Percentiles rank a stretch among this genome's conserved stretches.
These are phyloP conservation scores for Tupiocoris notatus DNA, from an alignment of 2,888 invertebrate species.

Conservation along the genomic window DNA sequence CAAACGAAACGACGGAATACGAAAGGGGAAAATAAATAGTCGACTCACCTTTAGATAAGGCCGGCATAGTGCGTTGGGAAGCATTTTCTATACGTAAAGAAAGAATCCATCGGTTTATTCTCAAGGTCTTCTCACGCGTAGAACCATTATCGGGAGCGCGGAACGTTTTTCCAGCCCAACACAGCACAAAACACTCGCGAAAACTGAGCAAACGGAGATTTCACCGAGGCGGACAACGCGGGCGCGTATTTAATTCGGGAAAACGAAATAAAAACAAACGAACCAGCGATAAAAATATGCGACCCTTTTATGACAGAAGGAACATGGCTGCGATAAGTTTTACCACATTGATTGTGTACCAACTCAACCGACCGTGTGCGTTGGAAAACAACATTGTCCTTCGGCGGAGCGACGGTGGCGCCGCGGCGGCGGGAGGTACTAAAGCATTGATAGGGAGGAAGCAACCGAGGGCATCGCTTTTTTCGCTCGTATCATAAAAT, in stretches of 20 bases:
- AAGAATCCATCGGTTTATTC: constrained; percentile 38
- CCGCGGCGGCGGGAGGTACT: not conserved
- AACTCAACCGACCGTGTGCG: not conserved
- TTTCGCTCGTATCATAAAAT: too few relatives aligned
- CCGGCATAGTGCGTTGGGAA: constrained; percentile 21
- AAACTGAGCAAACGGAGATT: not conserved
- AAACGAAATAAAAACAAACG: constrained; percentile 14
- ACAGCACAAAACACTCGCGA: constrained; percentile 18
- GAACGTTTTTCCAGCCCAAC: not conserved
- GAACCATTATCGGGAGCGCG: constrained; percentile 15
- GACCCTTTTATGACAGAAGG: constrained; percentile 32
- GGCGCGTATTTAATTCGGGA: not conserved
- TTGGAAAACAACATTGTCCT: constrained; percentile 29
- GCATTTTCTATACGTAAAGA: constrained; percentile 35
- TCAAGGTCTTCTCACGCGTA: constrained; percentile 34
- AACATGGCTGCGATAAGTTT: constrained; percentile 35
- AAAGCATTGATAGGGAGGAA: too few relatives aligned
- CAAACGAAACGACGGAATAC: not conserved
- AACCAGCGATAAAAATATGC: constrained; percentile 22
- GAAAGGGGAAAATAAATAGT: not conserved
- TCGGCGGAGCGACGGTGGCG: not conserved
- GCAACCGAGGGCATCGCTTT: too few relatives aligned
- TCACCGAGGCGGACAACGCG: not conserved
- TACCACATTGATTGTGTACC: constrained; percentile 22
- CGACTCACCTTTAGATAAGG: constrained; percentile 26